Evolutionary conservation across 2,888 invertebrate species (phyloP).

Genomic region (Fragum whitleyi): DNA sequence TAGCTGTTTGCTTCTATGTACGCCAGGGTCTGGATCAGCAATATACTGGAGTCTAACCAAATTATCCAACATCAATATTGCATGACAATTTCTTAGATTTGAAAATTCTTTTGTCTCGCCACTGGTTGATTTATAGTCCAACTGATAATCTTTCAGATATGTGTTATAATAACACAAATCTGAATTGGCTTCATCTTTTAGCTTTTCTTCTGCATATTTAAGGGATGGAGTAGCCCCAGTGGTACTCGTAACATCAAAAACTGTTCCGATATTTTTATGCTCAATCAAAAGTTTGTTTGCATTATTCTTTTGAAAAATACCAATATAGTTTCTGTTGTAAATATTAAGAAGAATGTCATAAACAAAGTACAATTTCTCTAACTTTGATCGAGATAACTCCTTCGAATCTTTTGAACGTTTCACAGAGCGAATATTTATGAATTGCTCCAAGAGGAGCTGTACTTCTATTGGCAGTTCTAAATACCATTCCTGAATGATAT

Average conservation of each 20-base stretch:
- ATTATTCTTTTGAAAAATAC: conserved; percentile 42
- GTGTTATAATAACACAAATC: conserved; percentile 54
- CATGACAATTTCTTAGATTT: conserved; percentile 37
- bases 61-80: conserved; percentile 47
- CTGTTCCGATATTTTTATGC: conserved; percentile 38
- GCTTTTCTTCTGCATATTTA: conserved; percentile 34
- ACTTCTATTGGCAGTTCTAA: conserved; percentile 39
- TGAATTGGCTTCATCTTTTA: conserved; percentile 23
- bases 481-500: conserved; percentile 39
- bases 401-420: background rate
- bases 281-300: conserved; percentile 41
- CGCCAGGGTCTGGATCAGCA: conserved; percentile 42
- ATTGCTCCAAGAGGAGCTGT: conserved; percentile 36
- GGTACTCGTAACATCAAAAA: conserved; percentile 41
- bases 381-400: conserved; percentile 11
- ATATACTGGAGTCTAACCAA: conserved; percentile 39
- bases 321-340: conserved; percentile 43
- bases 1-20: conserved; percentile 39
- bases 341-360: conserved; percentile 43
- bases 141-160: conserved; percentile 38
- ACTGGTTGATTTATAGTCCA: background rate
- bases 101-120: background rate
- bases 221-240: conserved; percentile 37
- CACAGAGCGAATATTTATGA: conserved; percentile 25
- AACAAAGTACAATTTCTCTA: conserved; percentile 30